Base-by-base conservation (phyloP, 1,140 invertebrate species). In the Penaeus indicus region DNA sequence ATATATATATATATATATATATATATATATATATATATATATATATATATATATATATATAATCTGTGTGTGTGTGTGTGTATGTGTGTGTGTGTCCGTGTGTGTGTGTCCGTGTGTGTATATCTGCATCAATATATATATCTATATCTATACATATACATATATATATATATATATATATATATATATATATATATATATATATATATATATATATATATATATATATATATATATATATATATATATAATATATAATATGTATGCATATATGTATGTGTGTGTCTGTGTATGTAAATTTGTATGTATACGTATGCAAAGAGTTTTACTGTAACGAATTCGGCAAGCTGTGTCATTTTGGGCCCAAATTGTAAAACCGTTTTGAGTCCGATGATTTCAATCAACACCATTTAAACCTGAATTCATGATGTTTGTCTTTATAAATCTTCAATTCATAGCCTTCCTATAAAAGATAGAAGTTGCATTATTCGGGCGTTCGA, bases 231-330 rank as follows among this genome's bases (percentile, higher is more conserved):
- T 54, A 47, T 54, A 47, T 54, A 47, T 54, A 47, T 54, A 47
- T 54, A 47, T 54, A 47, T 79, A 47, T 54, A 79, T 54, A 47
- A 47, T 79, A 13, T 79, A 47, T 79, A 22, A 18, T 80, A 4
- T 80, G 16, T 80, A 22, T 80, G 4, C 38, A 18, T 80, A 8
- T 80, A n/a, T 61, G 54, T 80, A n/a, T 80, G 25, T 22, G n/a
- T 80, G 54, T 61, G 54, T 80, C 27, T 80, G 78, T 80, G 78
- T 80, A 32, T 80, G 78, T 80, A 32, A 42, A 32, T 80, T 38
- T 54, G 78, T 80, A 47, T 80, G 78, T 80, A 47, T 80, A 47
- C 21, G 42, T 81, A 22, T 25, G 22, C n/a, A n/a, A 64, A 54
- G 54, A 54, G 54, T 54, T 54, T 54, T 54, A 16, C 54, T 54